Percentiles rank a stretch among this genome's conserved stretches.
These are phyloP conservation scores for Pheosia tremula DNA, from an alignment of 2,888 invertebrate genomes.

Conservation along the genomic window DNA sequence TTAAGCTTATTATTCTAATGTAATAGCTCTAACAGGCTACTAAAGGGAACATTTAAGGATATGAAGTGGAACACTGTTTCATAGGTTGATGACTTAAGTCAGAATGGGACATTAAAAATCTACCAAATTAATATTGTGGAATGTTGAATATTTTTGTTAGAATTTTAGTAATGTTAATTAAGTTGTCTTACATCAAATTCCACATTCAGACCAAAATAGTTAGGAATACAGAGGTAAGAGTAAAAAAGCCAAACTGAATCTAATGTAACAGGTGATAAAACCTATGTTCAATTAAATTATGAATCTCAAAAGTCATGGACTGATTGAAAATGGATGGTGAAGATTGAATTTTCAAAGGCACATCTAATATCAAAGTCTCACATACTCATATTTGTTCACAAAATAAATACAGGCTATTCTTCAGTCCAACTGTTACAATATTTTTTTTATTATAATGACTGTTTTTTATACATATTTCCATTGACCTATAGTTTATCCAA, in stretches of 20 bases:
- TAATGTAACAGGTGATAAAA: background rate
- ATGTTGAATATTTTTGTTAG: constrained; percentile 60
- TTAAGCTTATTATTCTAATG: constrained; percentile 66
- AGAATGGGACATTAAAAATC: constrained; percentile 40
- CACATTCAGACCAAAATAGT: constrained; percentile 22
- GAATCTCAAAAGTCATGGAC: constrained; percentile 47
- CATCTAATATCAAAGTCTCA: constrained; percentile 58
- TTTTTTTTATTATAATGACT: constrained; percentile 26
- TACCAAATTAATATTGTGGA: constrained; percentile 71
- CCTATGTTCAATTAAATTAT: constrained; percentile 2
- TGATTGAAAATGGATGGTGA: constrained; percentile 71
- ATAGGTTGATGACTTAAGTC: constrained; percentile 13
- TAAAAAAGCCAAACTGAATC: constrained; percentile 10
- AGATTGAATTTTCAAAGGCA: constrained; percentile 70
- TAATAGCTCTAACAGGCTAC: constrained; percentile 11
- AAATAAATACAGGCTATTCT: constrained; percentile 45
- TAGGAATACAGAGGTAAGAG: background rate
- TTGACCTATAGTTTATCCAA: background rate
- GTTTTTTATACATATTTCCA: constrained; percentile 46
- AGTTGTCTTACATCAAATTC: constrained; percentile 27
- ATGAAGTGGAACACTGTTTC: background rate
- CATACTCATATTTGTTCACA: constrained; percentile 38
- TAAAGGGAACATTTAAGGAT: background rate
- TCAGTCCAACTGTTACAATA: constrained; percentile 35
- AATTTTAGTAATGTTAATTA: constrained; percentile 41